Percentiles rank a stretch among this genome's conserved stretches.
phyloP scores from a whole-genome alignment of 2,797 vertebrate genomes.

The Phrynocephalus forsythii region DNA sequence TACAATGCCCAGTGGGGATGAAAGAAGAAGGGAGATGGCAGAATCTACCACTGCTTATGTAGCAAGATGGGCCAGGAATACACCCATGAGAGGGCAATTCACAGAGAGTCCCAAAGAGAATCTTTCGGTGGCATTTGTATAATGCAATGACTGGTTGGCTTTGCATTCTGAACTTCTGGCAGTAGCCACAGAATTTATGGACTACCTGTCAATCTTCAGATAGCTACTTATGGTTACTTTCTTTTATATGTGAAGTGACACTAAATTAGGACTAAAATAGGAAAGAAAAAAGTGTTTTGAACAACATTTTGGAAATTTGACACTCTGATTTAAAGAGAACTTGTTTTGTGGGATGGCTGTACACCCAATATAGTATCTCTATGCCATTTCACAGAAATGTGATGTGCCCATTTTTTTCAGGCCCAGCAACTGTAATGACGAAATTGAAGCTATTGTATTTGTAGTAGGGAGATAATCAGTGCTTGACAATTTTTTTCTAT shows the following conservation, averaged over 20 bases:
- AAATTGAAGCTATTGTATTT: too few species aligned
- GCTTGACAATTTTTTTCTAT: too few species aligned
- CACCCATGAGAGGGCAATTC: not conserved
- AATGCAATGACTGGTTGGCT: not conserved
- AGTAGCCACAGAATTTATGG: not conserved
- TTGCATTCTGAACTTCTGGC: not conserved
- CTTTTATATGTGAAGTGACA: not conserved
- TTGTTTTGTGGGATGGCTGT: not conserved
- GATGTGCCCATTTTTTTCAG: too few species aligned
- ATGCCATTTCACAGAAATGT: not conserved
- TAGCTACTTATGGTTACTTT: too few species aligned
- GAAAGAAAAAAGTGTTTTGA: not conserved
- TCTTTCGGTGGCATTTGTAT: not conserved
- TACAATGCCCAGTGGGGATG: not conserved
- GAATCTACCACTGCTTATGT: not conserved
- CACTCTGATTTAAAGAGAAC: not conserved
- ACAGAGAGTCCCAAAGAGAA: not conserved
- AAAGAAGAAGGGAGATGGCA: not conserved
- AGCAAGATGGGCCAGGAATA: not conserved
- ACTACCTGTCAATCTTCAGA: not conserved
- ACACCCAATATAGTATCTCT: not conserved
- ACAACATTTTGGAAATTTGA: not conserved
- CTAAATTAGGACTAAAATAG: not conserved
- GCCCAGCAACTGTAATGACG: too few species aligned
- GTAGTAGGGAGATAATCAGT: too few species aligned